These are phyloP conservation scores for Ailurus styani DNA, from an alignment of 2,113 vertebrate species.

Conservation along the genomic window DNA sequence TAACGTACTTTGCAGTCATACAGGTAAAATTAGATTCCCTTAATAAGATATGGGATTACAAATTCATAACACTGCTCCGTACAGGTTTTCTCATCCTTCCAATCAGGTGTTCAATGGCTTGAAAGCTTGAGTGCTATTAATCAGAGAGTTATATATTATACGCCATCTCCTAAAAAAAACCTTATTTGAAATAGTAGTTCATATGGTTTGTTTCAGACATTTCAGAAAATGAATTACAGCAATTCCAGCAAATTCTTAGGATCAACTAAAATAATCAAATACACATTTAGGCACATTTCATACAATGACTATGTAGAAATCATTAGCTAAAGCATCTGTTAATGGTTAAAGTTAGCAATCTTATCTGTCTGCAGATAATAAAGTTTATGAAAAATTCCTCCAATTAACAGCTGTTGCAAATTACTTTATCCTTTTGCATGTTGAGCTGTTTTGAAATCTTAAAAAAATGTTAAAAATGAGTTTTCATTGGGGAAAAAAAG, in stretches of 20 bases:
- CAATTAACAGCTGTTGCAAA: slow-evolving; percentile 23
- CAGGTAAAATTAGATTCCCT: neutral
- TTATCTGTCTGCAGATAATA: slow-evolving; percentile 11
- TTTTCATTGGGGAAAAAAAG: neutral
- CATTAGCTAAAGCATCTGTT: neutral
- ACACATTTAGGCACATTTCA: neutral
- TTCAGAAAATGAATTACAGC: neutral
- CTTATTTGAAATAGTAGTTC: neutral
- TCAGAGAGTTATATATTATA: neutral
- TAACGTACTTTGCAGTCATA: neutral
- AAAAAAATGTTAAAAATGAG: neutral
- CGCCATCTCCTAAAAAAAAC: neutral
- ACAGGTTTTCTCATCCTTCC: neutral
- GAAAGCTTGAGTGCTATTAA: neutral
- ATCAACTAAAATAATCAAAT: slow-evolving; percentile 15
- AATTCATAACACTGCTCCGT: neutral
- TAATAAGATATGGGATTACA: neutral
- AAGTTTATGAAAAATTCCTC: neutral
- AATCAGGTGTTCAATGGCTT: neutral
- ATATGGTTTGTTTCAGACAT: neutral
- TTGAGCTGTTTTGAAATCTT: neutral
- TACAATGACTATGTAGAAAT: neutral
- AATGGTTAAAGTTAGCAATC: neutral
- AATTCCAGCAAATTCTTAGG: neutral
- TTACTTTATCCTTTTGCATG: neutral